Percentiles rank a stretch among this genome's conserved stretches.
Conservation (phyloP, 1,140 invertebrate species). For the Apocrypta bakeri region DNA sequence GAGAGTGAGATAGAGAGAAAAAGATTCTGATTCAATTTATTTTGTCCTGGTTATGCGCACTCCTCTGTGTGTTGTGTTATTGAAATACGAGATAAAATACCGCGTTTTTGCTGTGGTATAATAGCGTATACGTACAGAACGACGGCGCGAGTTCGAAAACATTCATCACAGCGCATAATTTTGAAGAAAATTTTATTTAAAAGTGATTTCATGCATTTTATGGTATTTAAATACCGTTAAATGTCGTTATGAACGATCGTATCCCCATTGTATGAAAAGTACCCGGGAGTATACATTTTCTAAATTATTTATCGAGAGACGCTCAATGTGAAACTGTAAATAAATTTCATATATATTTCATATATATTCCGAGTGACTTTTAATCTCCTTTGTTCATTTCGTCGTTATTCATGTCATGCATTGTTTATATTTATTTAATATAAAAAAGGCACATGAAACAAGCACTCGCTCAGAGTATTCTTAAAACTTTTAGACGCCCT, state of each 20-base stretch:
- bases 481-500: too few species aligned
- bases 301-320: too few species aligned
- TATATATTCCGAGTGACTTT: too few species aligned
- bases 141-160: neutral
- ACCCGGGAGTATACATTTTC: too few species aligned
- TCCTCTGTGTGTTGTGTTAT: neutral
- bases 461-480: too few species aligned
- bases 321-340: too few species aligned
- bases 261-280: neutral
- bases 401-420: too few species aligned
- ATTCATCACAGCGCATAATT: neutral
- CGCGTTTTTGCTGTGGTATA: neutral
- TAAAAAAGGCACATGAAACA: too few species aligned
- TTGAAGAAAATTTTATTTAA: neutral
- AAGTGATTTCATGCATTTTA: neutral
- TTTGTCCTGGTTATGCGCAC: constrained; percentile 53
- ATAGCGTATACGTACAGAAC: neutral
- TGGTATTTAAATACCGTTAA: neutral
- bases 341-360: too few species aligned
- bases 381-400: too few species aligned
- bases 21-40: constrained; percentile 45
- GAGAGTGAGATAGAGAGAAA: constrained; percentile 11
- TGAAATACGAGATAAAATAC: constrained; percentile 41
- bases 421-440: too few species aligned
- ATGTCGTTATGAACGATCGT: neutral